Evolutionary conservation across 2,888 invertebrate species (phyloP), one percentile per base, ranked within the genome.

Genomic region (Perithous albicinctus): DNA sequence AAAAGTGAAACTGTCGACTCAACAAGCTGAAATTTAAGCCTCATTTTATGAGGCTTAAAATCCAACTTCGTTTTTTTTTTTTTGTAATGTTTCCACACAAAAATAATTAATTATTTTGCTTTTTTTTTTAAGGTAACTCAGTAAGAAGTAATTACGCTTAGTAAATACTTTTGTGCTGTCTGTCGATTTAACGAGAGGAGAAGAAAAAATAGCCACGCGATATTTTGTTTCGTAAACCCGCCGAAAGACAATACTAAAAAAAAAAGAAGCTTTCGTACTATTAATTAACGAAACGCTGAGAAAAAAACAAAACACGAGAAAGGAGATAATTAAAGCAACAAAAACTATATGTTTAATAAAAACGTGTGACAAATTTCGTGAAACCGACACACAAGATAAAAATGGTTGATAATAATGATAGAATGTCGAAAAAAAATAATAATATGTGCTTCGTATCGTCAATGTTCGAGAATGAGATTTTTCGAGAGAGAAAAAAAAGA

Each of bases 241-340:
- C 73, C 51, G 73, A 63, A 73, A 61, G 73, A 74, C 73, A 74
- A 74, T 74, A 74, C 73, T 51, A 35, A 63, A 63, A 29, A 61
- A 66, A 48, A n/a, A 32, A n/a, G n/a, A n/a, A 10, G 10, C 35
- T n/a, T 54, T 43, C 56, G 48, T 12, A 35, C 18, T 35, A 18
- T 59, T 10, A 26, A 26, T 26, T 15, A 51, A 63, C 63, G 61
- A 63, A 35, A 63, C 15, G 63, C 63, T 26, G 51, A 20, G 5
- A 15, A 12, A 29, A 15, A 41, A 48, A 51, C 2, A 12, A 29
- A 15, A 41, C 48, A 51, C 2, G 48, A 48, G 48, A 4, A 7
- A 18, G 43, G 18, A 59, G 46, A 66, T 5, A 46, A 51, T 64
- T 26, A 12, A 73, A 74, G 18, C n/a, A 6, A 76, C 43, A 20